Evolutionary conservation across 2,888 invertebrate species (phyloP).

Genomic region (Didymodactylos carnosus): DNA sequence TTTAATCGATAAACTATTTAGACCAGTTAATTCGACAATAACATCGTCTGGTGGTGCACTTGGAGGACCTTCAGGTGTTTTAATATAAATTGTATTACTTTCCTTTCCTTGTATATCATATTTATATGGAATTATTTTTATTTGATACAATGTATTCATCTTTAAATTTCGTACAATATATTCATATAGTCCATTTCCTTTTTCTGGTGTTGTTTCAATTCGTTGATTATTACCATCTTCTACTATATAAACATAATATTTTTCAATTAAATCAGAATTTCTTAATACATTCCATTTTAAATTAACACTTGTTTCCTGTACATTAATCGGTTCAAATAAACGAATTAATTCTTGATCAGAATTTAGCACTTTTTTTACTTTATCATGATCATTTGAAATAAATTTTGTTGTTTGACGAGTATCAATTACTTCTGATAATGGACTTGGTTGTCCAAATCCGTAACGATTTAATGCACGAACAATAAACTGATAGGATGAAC

Average conservation of each 20-base stretch:
- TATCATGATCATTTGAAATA: too few species aligned
- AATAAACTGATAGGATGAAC: slow-evolving; percentile 62
- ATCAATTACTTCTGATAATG: slow-evolving; percentile 49
- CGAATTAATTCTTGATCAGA: neutral
- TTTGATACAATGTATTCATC: neutral
- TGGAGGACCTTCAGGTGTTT: slow-evolving; percentile 40
- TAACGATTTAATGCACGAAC: slow-evolving; percentile 64
- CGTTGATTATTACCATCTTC: neutral
- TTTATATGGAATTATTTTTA: neutral
- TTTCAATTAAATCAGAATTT: neutral
- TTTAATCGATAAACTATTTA: slow-evolving; percentile 55
- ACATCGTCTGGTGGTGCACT: slow-evolving; percentile 58
- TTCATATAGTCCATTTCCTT: neutral
- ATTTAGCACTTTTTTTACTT: too few species aligned
- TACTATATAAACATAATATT: neutral
- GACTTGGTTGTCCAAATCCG: slow-evolving; percentile 61
- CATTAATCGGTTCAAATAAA: neutral
- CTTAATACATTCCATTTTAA: neutral
- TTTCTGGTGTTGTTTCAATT: neutral
- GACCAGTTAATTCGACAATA: slow-evolving; percentile 57
- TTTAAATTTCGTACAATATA: neutral
- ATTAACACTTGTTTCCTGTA: neutral
- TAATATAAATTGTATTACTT: neutral
- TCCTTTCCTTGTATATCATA: neutral
- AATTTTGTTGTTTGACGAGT: slow-evolving; percentile 64